phyloP scores from a whole-genome alignment of 2,888 invertebrate genomes.

The Troides aeacus region DNA sequence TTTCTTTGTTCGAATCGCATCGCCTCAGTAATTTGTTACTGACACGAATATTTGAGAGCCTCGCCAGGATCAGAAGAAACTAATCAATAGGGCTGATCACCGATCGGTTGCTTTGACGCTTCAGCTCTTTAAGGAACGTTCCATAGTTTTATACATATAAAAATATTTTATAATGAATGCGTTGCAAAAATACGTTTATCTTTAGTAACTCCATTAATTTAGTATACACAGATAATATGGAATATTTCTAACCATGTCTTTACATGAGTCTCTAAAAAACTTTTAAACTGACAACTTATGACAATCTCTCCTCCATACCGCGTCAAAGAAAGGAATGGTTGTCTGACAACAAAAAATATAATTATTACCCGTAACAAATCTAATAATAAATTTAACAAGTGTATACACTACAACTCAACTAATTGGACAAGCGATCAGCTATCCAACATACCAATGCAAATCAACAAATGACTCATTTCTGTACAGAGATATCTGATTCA shows the following conservation, averaged over 20 bases:
- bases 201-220: no score
- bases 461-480: background rate
- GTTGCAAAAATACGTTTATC: no score
- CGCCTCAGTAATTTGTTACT: conserved; percentile 26
- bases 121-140: background rate
- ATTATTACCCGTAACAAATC: background rate
- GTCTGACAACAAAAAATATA: background rate
- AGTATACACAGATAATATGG: no score
- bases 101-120: conserved; percentile 11
- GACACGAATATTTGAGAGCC: conserved; percentile 28
- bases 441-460: conserved; percentile 1
- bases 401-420: background rate
- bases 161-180: background rate
- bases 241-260: no score
- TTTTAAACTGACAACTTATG: no score
- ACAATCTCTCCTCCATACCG: no score
- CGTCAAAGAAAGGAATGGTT: background rate
- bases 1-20: conserved; percentile 26
- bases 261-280: no score
- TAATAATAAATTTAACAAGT: background rate
- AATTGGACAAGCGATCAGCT: background rate
- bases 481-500: conserved; percentile 1
- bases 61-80: conserved; percentile 32
- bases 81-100: conserved; percentile 19
- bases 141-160: background rate